Evolutionary conservation across 2,113 vertebrate genomes (phyloP).

Genomic region (Prochilodus magdalenae): DNA sequence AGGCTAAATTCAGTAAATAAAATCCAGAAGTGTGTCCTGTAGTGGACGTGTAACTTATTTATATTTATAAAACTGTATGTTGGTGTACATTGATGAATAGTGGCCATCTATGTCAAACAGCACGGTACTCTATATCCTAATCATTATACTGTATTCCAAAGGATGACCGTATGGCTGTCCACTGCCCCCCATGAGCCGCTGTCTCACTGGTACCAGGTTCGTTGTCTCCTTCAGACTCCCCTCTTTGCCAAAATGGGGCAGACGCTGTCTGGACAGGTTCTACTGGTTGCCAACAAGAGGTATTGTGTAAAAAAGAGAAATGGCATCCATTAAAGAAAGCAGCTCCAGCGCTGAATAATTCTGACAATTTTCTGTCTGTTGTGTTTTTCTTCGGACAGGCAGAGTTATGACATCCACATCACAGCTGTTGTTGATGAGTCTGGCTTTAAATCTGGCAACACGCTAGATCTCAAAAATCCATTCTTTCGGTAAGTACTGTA

Average conservation of each 20-base stretch:
- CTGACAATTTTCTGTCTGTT: background rate
- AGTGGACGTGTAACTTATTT: no score
- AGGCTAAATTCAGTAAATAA: no score
- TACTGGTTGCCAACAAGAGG: constrained; percentile 76
- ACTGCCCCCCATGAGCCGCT: constrained; percentile 80
- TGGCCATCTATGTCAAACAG: no score
- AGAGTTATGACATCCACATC: constrained; percentile 84
- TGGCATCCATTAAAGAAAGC: background rate
- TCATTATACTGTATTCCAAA: constrained; percentile 42
- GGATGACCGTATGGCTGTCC: constrained; percentile 81
- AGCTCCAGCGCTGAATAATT: background rate
- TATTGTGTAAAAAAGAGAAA: constrained; percentile 47
- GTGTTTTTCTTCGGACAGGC: constrained; percentile 65
- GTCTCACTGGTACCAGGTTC: constrained; percentile 84
- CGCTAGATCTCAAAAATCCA: constrained; percentile 81
- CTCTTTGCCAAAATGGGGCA: constrained; percentile 82
- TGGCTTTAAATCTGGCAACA: constrained; percentile 82
- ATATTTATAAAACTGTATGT: no score
- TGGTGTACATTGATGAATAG: no score
- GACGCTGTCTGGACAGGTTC: constrained; percentile 80
- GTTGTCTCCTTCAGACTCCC: constrained; percentile 81
- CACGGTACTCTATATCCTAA: background rate
- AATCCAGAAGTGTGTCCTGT: no score
- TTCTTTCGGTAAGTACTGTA: constrained; percentile 77
- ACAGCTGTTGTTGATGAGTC: constrained; percentile 80